Evolutionary conservation across 2,113 vertebrate genomes (phyloP), one percentile per base, ranked within the genome.

Genomic region (Hippocampus mohnikei): DNA sequence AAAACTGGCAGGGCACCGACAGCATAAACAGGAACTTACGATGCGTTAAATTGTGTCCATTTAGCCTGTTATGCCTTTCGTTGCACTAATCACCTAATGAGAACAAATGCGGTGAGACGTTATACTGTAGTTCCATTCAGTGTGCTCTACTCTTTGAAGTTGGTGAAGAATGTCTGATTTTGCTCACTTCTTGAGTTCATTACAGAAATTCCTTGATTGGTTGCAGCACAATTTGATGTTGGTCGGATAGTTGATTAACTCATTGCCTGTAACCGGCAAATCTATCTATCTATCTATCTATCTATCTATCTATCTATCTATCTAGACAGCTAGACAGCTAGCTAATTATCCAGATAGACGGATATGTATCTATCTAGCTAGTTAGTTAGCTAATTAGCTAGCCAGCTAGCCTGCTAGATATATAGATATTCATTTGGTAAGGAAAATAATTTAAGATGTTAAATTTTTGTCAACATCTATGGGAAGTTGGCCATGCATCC

Each of bases 31-130:
- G 74, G 71, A 82, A 67, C 70, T 84, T 70, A 79, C 48, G 80
- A 82, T 82, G 83, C 83, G 71, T 83, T 66, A 74, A 77, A 84
- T 83, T 79, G 66, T 53, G 58, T 73, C 75, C 70, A 21, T 65
- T 74, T 66, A 48, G 67, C 6, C 13, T 72, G 76, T 73, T 78
- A 73, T 62, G 61, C 55, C 58, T 79, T 72, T 71, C 67, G 73
- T 81, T 11, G 40, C 74, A 52, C 64, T 25, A 77, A 56, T 73
- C 55, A 60, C 27, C 69, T 50, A 77, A 69, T 48, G 37, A 62
- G 59, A 67, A 59, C 61, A 75, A 18, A 72, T 58, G 50, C 37
- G 60, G 37, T 58, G 65, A 48, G 27, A 60, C 58, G 20, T 60
- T 60, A 16, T 8, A n/a, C n/a, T n/a, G n/a, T n/a, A 6, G 13